phyloP scores from a whole-genome alignment of 2,888 invertebrate species.

The Blera fallax region DNA sequence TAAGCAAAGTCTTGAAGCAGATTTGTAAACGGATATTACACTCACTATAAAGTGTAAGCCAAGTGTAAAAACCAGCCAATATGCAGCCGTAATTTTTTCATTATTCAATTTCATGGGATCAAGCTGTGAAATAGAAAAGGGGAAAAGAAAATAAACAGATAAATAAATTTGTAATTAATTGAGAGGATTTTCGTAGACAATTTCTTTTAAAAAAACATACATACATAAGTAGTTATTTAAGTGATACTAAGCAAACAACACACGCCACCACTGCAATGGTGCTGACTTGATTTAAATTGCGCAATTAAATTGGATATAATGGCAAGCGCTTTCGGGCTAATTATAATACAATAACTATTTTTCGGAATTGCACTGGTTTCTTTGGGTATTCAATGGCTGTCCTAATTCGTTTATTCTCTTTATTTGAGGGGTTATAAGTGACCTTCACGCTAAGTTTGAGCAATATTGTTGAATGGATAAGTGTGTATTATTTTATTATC shows the following conservation, averaged over 20 bases:
- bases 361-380: conserved; percentile 20
- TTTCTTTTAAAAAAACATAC: no score
- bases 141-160: conserved; percentile 40
- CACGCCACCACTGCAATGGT: not conserved
- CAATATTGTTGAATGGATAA: conserved; percentile 2
- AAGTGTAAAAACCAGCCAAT: conserved; percentile 79
- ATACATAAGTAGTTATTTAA: not conserved
- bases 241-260: not conserved
- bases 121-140: conserved; percentile 74
- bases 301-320: conserved; percentile 17
- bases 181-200: not conserved
- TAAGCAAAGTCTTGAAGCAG: conserved; percentile 79
- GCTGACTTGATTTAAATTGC: conserved; percentile 27
- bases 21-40: conserved; percentile 80
- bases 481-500: not conserved
- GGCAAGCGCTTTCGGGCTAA: conserved; percentile 30
- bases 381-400: conserved; percentile 7
- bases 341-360: conserved; percentile 8
- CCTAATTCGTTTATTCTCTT: conserved; percentile 6
- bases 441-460: conserved; percentile 9
- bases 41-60: conserved; percentile 80
- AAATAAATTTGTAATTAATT: not conserved
- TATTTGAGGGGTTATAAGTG: not conserved
- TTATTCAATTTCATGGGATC: conserved; percentile 77
- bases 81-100: conserved; percentile 79